These are phyloP conservation scores for Oryzias curvinotus DNA, from an alignment of 2,113 vertebrate genomes.

Conservation along the genomic window DNA sequence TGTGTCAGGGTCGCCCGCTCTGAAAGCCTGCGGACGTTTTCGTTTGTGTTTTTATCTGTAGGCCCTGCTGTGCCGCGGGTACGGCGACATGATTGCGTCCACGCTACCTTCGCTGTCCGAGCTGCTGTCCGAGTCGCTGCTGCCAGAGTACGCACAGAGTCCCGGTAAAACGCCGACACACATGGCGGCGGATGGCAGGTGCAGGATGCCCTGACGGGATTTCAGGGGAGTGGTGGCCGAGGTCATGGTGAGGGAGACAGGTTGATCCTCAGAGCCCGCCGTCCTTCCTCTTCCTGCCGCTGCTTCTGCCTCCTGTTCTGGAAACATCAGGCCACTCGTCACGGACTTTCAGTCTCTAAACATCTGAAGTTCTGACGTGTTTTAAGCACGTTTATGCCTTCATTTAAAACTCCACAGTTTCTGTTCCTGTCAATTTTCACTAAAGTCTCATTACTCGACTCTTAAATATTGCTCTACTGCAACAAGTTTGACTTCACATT, in stretches of 20 bases:
- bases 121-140: conserved; percentile 97
- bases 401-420: too few species aligned
- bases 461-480: too few species aligned
- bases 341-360: background rate
- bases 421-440: too few species aligned
- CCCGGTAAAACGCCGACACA: conserved; percentile 95
- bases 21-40: conserved; percentile 4
- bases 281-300: conserved; percentile 25
- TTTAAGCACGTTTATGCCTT: too few species aligned
- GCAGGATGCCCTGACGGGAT: conserved; percentile 72
- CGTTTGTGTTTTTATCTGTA: conserved; percentile 72
- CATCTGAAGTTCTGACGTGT: too few species aligned
- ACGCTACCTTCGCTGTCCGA: conserved; percentile 95
- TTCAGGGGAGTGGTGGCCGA: conserved; percentile 38
- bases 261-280: conserved; percentile 32
- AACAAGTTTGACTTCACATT: too few species aligned
- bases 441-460: too few species aligned
- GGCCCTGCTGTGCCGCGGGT: conserved; percentile 65
- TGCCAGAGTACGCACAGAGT: conserved; percentile 91
- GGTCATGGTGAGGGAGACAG: conserved; percentile 22
- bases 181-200: conserved; percentile 90
- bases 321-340: conserved; percentile 17
- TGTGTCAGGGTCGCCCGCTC: conserved; percentile 1
- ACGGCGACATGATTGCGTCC: conserved; percentile 82
- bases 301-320: conserved; percentile 64